Conservation (phyloP, 2,797 vertebrate species). For the Brotogeris chrysoptera region DNA sequence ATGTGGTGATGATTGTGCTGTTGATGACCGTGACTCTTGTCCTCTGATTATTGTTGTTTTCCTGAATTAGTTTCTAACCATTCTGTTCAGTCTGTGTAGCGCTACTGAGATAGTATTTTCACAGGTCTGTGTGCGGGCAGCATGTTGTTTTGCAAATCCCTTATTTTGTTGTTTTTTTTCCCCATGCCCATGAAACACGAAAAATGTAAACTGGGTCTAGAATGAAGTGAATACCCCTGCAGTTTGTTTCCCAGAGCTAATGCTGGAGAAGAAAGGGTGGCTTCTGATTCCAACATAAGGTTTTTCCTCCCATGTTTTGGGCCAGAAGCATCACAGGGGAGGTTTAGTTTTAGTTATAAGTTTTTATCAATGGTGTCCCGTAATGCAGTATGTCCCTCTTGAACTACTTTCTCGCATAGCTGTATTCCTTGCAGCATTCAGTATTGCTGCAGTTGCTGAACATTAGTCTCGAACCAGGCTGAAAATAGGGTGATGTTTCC, state of each 20-base stretch:
- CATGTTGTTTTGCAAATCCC: background rate
- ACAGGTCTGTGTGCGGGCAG: rapidly evolving
- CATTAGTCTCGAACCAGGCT: background rate
- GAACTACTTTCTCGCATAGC: background rate
- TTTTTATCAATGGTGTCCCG: background rate
- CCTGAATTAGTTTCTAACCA: background rate
- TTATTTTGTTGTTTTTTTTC: background rate
- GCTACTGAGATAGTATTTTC: background rate
- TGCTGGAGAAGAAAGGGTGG: background rate
- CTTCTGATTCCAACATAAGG: background rate
- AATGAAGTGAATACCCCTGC: background rate
- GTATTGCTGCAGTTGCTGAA: background rate
- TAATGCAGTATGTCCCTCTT: background rate
- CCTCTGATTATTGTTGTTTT: background rate
- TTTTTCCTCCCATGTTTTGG: background rate
- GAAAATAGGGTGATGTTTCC: background rate
- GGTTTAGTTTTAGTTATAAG: background rate
- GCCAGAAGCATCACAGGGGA: background rate
- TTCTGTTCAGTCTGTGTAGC: background rate
- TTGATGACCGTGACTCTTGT: background rate
- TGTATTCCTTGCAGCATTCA: background rate
- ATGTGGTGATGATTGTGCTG: background rate
- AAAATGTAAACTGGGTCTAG: background rate
- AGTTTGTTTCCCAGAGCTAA: background rate
- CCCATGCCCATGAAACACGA: background rate